Base-by-base conservation (phyloP, 1,140 invertebrate species). In the Drosophila novamexicana region DNA sequence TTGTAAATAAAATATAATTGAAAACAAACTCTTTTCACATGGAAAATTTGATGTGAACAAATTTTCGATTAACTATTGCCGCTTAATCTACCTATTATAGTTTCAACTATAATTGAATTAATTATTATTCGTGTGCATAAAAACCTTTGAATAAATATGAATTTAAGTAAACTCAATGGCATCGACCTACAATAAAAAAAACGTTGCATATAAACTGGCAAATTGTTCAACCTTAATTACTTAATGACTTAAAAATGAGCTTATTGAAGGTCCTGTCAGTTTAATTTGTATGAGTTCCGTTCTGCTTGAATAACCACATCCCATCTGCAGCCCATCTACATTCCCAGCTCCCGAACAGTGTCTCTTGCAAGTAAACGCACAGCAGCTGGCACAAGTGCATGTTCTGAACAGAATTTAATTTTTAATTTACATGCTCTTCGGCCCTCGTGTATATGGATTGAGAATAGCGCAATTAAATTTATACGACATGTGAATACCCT, bases 191-290 rank as follows among this genome's bases (percentile, higher is more conserved):
- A 53, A 63, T 39, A 10, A 42, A 18, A 61, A 29, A 67, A 56
- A 50, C 3, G 22, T 29, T 45, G 32, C 12, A 47, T 42, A 47
- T 16, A 36, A 69, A 56, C 42, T 62, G 66, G 49, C 66, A 82
- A 81, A 79, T 86, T 72, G 64, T 75, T 73, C 40, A 69, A 73
- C 57, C 40, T 70, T 82, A 81, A 79, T 86, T 86, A 79, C 79
- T 86, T 88, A 88, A 86, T 86, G 83, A 72, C 76, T 88, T 86
- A 67, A 79, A 86, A 79, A 73, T 76, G 75, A 72, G 72, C 72
- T 63, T 71, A 78, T 77, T 74, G 69, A 47, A 67, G 53, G 54
- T 61, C n/a, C 47, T 64, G 75, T 63, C 77, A 67, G 68, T 68
- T 86, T 75, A 86, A 86, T 57, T 76, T 72, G 61, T 58, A 57